Conservation (phyloP, 2,797 vertebrate genomes). For the Pseudochirops cupreus region DNA sequence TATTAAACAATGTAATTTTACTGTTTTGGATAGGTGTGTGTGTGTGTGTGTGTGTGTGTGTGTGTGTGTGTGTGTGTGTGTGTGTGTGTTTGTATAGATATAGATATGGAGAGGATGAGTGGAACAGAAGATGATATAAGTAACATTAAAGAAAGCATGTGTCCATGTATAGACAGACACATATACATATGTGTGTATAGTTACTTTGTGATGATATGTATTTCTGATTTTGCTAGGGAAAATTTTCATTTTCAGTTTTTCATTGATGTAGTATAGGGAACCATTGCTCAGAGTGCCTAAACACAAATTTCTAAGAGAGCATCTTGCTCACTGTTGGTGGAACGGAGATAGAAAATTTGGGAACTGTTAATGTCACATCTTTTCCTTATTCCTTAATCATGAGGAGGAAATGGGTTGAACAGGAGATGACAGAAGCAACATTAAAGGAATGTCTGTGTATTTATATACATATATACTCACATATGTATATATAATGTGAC, state of each 20-base stretch:
- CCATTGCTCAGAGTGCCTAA: neutral
- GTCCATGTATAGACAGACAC: neutral
- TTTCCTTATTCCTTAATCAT: neutral
- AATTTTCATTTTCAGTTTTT: neutral
- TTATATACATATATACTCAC: neutral
- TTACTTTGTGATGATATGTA: neutral
- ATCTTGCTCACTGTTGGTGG: neutral
- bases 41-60: neutral
- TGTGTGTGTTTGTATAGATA: neutral
- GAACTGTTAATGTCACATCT: neutral
- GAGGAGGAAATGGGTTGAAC: neutral
- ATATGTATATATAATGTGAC: neutral
- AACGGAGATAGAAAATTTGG: neutral
- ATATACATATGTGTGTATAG: neutral
- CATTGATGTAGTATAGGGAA: neutral
- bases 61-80: neutral
- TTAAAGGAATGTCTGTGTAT: neutral
- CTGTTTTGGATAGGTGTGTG: neutral
- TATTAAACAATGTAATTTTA: neutral
- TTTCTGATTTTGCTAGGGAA: neutral
- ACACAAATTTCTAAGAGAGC: neutral
- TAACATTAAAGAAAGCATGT: neutral
- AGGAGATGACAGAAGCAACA: neutral
- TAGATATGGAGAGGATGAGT: neutral
- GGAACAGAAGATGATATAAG: neutral